phyloP scores from a whole-genome alignment of 1,140 invertebrate genomes.

The Leptinotarsa undecemlineata region DNA sequence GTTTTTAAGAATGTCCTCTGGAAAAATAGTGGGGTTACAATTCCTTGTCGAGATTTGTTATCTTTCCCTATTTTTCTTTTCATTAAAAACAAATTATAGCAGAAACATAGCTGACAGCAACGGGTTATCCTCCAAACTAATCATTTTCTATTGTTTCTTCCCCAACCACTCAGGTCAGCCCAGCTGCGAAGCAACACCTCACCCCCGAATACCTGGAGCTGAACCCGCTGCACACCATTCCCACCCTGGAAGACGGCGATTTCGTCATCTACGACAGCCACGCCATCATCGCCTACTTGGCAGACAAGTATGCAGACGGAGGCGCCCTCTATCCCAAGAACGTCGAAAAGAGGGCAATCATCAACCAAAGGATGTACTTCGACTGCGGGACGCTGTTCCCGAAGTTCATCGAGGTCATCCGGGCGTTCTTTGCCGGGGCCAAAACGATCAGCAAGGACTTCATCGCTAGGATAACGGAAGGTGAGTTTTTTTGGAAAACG shows the following conservation, averaged over 20 bases:
- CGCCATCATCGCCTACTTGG: slow-evolving; percentile 64
- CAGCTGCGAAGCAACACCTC: slow-evolving; percentile 30
- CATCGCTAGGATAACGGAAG: not conserved
- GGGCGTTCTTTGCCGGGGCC: not conserved
- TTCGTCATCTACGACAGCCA: slow-evolving; percentile 64
- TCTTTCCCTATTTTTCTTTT: too few relatives aligned
- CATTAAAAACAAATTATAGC: too few relatives aligned
- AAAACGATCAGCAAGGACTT: not conserved
- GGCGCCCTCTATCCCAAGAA: slow-evolving; percentile 65
- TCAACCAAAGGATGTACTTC: slow-evolving; percentile 61
- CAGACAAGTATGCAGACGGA: slow-evolving; percentile 62
- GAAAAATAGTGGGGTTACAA: too few relatives aligned
- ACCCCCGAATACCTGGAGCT: slow-evolving; percentile 35
- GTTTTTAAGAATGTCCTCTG: too few relatives aligned
- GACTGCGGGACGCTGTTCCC: slow-evolving; percentile 58
- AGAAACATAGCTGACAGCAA: too few relatives aligned
- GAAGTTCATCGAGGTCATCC: not conserved
- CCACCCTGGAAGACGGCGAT: slow-evolving; percentile 68
- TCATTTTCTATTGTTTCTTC: not conserved
- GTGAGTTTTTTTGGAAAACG: not conserved
- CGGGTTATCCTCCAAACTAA: too few relatives aligned
- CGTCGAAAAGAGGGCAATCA: slow-evolving; percentile 58
- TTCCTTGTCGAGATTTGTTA: too few relatives aligned
- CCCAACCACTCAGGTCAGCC: not conserved
- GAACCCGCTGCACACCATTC: slow-evolving; percentile 67